phyloP scores from a whole-genome alignment of 64 coral and sea anemone species.

The Montipora foliosa region DNA sequence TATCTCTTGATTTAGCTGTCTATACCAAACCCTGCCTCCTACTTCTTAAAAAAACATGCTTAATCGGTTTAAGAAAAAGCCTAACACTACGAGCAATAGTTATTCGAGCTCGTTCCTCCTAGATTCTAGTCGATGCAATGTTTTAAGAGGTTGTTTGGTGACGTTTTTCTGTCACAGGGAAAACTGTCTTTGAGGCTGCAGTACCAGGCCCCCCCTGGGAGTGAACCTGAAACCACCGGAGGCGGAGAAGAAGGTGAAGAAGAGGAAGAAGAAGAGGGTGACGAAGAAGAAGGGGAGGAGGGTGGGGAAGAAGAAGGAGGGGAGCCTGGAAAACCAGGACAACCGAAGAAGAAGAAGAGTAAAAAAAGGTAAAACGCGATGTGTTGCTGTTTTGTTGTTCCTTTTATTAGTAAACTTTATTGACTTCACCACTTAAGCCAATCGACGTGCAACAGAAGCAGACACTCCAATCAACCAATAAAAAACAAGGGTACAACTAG shows the following conservation, averaged over 20 bases:
- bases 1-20: no score
- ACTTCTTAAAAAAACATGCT: no score
- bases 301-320: constrained; percentile 24
- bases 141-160: not conserved
- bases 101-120: no score
- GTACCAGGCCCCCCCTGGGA: constrained; percentile 48
- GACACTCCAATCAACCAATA: no score
- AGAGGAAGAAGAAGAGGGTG: constrained; percentile 1
- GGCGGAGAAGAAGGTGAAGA: constrained; percentile 41
- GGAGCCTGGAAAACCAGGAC: constrained; percentile 16
- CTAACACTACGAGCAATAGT: no score
- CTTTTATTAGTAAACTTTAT: not conserved
- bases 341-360: not conserved
- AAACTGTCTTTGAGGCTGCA: constrained; percentile 52
- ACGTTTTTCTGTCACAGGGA: constrained; percentile 10
- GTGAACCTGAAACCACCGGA: not conserved
- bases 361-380: not conserved
- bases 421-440: no score
- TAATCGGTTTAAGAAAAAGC: no score
- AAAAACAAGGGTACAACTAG: no score
- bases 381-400: not conserved
- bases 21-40: no score
- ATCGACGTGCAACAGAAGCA: no score
- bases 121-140: no score
- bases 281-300: constrained; percentile 29